Conservation (phyloP, 2,113 vertebrate genomes). For the Oncorhynchus nerka region DNA sequence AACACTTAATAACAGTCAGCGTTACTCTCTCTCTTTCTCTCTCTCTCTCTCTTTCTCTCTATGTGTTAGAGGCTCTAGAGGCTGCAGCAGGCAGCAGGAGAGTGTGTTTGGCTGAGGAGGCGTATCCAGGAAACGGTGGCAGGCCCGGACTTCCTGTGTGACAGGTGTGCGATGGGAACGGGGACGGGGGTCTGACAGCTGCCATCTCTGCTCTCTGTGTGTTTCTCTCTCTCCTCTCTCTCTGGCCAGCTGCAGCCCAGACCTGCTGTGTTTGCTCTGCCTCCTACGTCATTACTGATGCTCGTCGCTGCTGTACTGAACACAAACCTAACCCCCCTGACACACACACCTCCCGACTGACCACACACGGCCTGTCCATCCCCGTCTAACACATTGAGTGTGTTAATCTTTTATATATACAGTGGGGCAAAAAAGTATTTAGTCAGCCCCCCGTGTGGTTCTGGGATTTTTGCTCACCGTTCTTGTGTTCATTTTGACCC, state of each 20-base stretch:
- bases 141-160: slow-evolving; percentile 75
- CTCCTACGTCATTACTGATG: slow-evolving; percentile 68
- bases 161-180: slow-evolving; percentile 72
- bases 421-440: too few relatives aligned
- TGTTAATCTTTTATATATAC: background rate
- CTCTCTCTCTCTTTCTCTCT: slow-evolving; percentile 6
- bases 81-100: slow-evolving; percentile 21
- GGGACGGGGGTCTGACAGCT: slow-evolving; percentile 70
- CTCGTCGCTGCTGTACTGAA: slow-evolving; percentile 68
- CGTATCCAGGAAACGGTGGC: slow-evolving; percentile 79
- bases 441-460: too few relatives aligned
- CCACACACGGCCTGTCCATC: slow-evolving; percentile 32
- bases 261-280: slow-evolving; percentile 65
- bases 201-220: slow-evolving; percentile 47
- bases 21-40: background rate
- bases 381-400: slow-evolving; percentile 18
- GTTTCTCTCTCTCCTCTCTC: slow-evolving; percentile 20
- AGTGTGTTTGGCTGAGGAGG: slow-evolving; percentile 69
- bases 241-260: slow-evolving; percentile 70
- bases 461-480: too few relatives aligned
- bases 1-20: slow-evolving; percentile 58
- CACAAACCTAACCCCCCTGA: slow-evolving; percentile 57
- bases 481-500: too few relatives aligned
- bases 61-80: slow-evolving; percentile 7
- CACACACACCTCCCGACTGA: slow-evolving; percentile 28